Base-by-base conservation (phyloP, 1,140 invertebrate genomes). In the Tetranychus cinnabarinus region DNA sequence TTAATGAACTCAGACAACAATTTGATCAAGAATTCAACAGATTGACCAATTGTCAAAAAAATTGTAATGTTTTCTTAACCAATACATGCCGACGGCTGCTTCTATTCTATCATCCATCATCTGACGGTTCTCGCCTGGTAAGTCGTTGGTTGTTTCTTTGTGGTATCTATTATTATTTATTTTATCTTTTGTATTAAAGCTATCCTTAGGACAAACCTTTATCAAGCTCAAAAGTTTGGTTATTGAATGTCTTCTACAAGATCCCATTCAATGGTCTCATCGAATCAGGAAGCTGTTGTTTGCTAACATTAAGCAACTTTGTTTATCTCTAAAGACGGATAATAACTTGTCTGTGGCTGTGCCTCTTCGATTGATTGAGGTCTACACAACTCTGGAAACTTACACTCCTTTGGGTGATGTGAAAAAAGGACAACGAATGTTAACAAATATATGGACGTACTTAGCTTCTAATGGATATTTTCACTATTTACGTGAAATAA, bases 401-500 rank as follows among this genome's bases (percentile, higher is more conserved):
- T 67, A 64, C 47, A 47, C 50, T 34, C 45, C 47, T 34, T 37
- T 63, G 3, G 47, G 61, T 35, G 42, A 62, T 12, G 48, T 56
- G 31, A 34, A 15, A 12, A 34, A 23, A 50, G 52, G 31, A 5
- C 13, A 54, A 50, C 46, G 23, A 56, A 60, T 46, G 4, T 59
- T 62, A 34, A 46, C 59, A 13, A 62, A 61, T 45, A 56, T 66
- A 5, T 67, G 67, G 66, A 47, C 58, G 37, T 65, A 59, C 42
- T 52, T 67, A 33, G 59, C 66, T 12, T 59, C 59, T 15, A 33
- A 66, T 72, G 70, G 69, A 62, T 92, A 88, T 70, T 90, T 87
- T 69, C 73, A 76, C 52, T 78, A 82, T 66, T 69, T 91, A 62
- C 76, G 81, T 63, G 72, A 74, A 56, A 67, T 90, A 39, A 67